Conservation (phyloP, 1,140 invertebrate genomes). For the Pemphigus obesinymphae region DNA sequence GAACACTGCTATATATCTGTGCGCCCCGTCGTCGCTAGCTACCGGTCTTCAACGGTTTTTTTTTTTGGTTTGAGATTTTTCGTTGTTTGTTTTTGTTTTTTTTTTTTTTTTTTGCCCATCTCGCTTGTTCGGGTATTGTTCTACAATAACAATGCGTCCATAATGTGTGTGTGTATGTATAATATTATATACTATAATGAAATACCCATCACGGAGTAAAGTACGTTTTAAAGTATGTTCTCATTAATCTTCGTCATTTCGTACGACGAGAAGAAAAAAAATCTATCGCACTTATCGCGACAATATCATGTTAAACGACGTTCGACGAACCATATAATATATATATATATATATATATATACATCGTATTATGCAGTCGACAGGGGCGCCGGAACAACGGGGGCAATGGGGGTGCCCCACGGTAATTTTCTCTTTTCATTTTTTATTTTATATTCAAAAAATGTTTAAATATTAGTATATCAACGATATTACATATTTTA, state of each 20-base stretch:
- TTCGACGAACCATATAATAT: too few species aligned
- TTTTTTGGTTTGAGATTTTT: neutral
- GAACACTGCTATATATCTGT: neutral
- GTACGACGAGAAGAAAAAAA: neutral
- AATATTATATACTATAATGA: slow-evolving; percentile 13
- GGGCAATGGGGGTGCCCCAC: too few species aligned
- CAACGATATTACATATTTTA: too few species aligned
- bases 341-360: too few species aligned
- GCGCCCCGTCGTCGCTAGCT: neutral
- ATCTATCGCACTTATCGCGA: neutral
- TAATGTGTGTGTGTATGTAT: neutral
- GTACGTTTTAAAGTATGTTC: neutral
- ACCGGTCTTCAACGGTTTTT: slow-evolving; percentile 3
- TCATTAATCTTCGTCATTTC: neutral
- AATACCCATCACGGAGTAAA: too few species aligned
- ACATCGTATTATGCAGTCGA: too few species aligned
- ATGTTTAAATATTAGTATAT: too few species aligned
- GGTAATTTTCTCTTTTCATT: too few species aligned
- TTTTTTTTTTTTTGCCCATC: neutral
- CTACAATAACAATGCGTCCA: neutral
- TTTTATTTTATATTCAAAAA: too few species aligned
- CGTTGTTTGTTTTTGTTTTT: too few species aligned
- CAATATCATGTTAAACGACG: too few species aligned
- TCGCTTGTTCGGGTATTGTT: neutral
- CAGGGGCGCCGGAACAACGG: neutral